Evolutionary conservation across 35 echinoderm and acorn worm species (phyloP), one percentile per base, ranked within the genome.

Genomic region (Stichopus chloronotus): DNA sequence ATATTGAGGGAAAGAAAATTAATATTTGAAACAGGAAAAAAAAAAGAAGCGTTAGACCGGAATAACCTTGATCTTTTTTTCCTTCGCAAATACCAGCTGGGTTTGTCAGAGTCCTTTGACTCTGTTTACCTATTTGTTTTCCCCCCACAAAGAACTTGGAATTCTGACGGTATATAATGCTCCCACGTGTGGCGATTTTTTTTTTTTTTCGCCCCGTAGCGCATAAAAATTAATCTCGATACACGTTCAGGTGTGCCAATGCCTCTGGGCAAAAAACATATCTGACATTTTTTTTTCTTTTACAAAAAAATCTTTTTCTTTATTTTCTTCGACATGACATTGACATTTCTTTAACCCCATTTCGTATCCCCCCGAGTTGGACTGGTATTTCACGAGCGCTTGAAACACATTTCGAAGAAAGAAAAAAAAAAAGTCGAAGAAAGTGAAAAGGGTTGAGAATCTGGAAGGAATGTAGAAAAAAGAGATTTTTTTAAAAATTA

Each of bases 171-270:
- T 13, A 13, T 72, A 72, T 72, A 72, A 72, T 72, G 68, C 68
- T 72, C 68, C 68, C 68, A 72, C 68, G 68, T 72, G 68, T 13
- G 68, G 68, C 68, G 68, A n/a, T n/a, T n/a, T n/a, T n/a, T n/a
- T n/a, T n/a, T n/a, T n/a, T n/a, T 72, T 72, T 72, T 72, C 68
- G 68, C 68, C 68, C 68, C 68, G 68, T 72, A 72, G 68, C 68
- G 68, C 68, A n/a, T n/a, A n/a, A 72, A 72, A 72, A 72, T 72
- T 72, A 72, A 72, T 72, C 68, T 13, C 68, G 5, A 72, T 72
- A 72, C 68, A 72, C 68, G 68, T 72, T 72, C 68, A 72, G 68
- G 68, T 72, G 68, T 72, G 12, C 68, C 68, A 72, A 72, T 72
- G 68, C 68, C 68, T 72, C 5, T 19, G 21, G 68, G 68, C 68